Conservation (phyloP, 2,113 vertebrate genomes). For the Poeciliopsis occidentalis region DNA sequence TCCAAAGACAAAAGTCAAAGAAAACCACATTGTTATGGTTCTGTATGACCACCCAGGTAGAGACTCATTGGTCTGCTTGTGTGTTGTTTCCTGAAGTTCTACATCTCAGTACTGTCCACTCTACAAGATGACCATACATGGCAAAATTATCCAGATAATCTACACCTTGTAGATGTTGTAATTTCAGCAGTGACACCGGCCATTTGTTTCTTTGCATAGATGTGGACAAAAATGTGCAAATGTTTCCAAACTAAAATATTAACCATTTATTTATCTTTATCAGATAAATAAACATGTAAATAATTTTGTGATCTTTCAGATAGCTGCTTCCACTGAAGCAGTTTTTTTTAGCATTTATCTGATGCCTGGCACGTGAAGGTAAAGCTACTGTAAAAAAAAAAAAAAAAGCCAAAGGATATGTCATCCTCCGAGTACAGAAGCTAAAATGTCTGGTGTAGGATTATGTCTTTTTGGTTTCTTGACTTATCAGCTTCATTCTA, state of each 20-base stretch:
- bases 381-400: constrained; percentile 44
- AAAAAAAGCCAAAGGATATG: background rate
- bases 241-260: constrained; percentile 16
- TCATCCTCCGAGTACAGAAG: background rate
- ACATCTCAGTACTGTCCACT: constrained; percentile 1
- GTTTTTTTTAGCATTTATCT: constrained; percentile 41
- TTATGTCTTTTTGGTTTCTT: background rate
- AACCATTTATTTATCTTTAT: constrained; percentile 15
- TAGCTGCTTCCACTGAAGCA: constrained; percentile 26
- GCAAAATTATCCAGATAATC: constrained; percentile 9
- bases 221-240: constrained; percentile 7
- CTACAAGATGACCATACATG: background rate
- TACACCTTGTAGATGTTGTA: constrained; percentile 2
- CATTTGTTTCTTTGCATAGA: constrained; percentile 4
- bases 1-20: constrained; percentile 37
- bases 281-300: background rate
- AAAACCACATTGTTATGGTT: constrained; percentile 36
- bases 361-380: constrained; percentile 41
- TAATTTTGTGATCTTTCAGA: background rate
- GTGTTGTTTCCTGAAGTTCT: constrained; percentile 23
- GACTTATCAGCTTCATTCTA: background rate
- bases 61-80: constrained; percentile 46
- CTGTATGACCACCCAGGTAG: constrained; percentile 20
- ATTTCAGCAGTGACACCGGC: background rate
- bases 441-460: background rate